Conservation (phyloP, 2,113 vertebrate genomes). For the Arvicanthis niloticus region DNA sequence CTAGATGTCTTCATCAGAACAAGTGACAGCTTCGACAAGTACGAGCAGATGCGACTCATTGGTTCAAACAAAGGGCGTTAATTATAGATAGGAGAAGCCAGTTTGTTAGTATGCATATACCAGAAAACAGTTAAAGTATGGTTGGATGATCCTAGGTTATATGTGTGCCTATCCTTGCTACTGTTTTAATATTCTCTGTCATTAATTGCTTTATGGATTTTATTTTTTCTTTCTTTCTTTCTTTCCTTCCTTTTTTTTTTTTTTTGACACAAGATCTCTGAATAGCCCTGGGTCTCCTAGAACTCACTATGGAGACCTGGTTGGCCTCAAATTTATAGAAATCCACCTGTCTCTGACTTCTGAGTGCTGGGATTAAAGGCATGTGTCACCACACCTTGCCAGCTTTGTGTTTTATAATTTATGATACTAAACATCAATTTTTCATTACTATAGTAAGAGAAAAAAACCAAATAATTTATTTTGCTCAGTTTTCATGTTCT, state of each 20-base stretch:
- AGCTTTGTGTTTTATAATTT: not conserved
- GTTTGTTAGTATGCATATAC: not conserved
- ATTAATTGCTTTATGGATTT: not conserved
- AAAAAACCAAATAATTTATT: constrained; percentile 18
- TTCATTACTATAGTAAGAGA: not conserved
- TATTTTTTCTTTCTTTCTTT: not conserved
- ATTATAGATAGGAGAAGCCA: not conserved
- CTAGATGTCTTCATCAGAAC: constrained; percentile 97
- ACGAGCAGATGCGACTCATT: constrained; percentile 41
- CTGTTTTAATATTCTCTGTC: not conserved
- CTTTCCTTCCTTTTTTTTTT: not conserved
- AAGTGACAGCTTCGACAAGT: constrained; percentile 98
- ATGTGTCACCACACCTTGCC: not conserved
- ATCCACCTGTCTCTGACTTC: not conserved
- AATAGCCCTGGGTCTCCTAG: not conserved
- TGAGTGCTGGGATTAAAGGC: not conserved
- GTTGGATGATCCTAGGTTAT: not conserved
- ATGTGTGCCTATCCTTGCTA: not conserved
- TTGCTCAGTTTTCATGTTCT: constrained; percentile 28
- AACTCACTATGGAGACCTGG: not conserved
- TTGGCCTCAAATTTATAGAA: not conserved
- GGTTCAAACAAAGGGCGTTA: not conserved
- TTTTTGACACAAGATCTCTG: not conserved
- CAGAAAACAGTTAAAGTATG: not conserved
- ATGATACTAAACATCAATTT: not conserved